A percentile compares a stretch with the other conserved stretches of the same genome.
Conservation (phyloP, 2,888 invertebrate genomes). For the Lochmaea capreae region DNA sequence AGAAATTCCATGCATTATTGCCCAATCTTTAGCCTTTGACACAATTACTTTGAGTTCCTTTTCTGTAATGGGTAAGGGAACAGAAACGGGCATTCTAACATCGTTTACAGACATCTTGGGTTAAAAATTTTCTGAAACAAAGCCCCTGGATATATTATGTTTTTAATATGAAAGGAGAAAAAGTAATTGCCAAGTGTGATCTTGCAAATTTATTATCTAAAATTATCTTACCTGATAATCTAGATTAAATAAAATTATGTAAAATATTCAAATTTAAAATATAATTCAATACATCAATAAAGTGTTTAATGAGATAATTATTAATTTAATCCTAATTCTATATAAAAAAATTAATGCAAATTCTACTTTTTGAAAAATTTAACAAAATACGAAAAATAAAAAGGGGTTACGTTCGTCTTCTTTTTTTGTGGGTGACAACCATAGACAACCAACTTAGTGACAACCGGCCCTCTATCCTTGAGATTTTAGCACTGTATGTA, state of each 20-base stretch:
- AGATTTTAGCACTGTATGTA: too few species aligned
- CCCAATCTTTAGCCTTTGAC: constrained; percentile 85
- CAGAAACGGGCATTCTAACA: constrained; percentile 68
- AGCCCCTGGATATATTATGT: not conserved
- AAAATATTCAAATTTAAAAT: not conserved
- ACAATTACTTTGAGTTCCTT: constrained; percentile 74
- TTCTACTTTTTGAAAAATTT: not conserved
- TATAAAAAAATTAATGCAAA: not conserved
- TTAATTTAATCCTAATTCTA: too few species aligned
- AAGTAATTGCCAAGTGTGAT: not conserved
- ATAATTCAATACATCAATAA: too few species aligned
- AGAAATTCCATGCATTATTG: constrained; percentile 84
- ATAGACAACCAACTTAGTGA: too few species aligned
- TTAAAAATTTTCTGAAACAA: not conserved
- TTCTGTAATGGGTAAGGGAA: constrained; percentile 75
- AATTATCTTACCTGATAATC: too few species aligned
- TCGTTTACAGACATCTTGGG: constrained; percentile 18
- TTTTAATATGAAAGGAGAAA: too few species aligned
- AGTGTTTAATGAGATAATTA: too few species aligned
- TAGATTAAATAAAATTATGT: not conserved
- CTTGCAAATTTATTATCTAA: constrained; percentile 2
- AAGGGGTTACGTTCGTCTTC: not conserved
- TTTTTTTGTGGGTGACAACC: not conserved
- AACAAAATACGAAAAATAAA: not conserved
- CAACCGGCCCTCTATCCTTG: too few species aligned